Conservation (phyloP, 1,140 invertebrate species). For the Calycopis cecrops region DNA sequence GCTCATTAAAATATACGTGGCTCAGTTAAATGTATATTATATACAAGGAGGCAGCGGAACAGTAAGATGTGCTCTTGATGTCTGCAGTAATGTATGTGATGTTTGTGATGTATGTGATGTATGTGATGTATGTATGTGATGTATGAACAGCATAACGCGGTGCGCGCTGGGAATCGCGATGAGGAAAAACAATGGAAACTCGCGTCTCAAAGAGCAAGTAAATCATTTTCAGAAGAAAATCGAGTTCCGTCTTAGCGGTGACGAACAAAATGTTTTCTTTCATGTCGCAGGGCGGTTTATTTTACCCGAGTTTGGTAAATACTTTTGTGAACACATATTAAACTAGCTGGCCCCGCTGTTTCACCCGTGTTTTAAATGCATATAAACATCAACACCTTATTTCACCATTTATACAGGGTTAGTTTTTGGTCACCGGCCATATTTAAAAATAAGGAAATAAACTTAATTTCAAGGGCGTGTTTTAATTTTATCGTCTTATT, state of each 20-base stretch:
- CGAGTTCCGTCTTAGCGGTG: constrained; percentile 18
- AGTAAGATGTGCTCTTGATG: constrained; percentile 11
- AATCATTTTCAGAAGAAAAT: constrained; percentile 43
- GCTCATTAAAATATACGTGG: too few relatives aligned
- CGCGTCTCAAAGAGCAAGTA: constrained; percentile 33
- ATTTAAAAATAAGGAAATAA: too few relatives aligned
- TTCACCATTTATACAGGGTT: too few relatives aligned
- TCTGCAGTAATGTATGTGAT: constrained; percentile 10
- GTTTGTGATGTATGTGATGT: constrained; percentile 16
- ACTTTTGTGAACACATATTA: too few relatives aligned
- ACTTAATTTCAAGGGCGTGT: too few relatives aligned
- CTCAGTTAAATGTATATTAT: too few relatives aligned
- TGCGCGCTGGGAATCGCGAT: constrained; percentile 39
- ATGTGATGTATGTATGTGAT: constrained; percentile 15
- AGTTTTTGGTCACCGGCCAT: too few relatives aligned
- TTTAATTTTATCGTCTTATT: too few relatives aligned
- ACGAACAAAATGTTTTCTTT: constrained; percentile 17
- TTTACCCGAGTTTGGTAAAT: neutral
- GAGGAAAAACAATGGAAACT: constrained; percentile 40
- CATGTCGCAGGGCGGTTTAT: constrained; percentile 16
- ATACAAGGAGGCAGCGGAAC: too few relatives aligned
- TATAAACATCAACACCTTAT: too few relatives aligned
- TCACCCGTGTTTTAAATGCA: too few relatives aligned
- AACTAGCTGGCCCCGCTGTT: too few relatives aligned
- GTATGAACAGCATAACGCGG: constrained; percentile 20